These are phyloP conservation scores for Xanthorhoe designata DNA, from an alignment of 2,888 invertebrate species.

Conservation along the genomic window DNA sequence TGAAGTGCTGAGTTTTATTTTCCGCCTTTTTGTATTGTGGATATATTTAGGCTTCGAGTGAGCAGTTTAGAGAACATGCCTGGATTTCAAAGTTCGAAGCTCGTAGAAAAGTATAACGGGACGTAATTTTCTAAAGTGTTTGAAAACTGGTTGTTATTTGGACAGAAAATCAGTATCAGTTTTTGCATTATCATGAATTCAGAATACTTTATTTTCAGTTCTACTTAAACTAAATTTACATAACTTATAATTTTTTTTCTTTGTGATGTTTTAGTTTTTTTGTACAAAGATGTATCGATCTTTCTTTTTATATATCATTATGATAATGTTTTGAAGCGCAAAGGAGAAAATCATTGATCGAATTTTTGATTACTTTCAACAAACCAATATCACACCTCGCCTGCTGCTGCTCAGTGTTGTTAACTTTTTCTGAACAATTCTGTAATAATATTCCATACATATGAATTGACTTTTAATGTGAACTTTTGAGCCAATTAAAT, in stretches of 20 bases:
- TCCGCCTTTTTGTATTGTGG: slow-evolving; percentile 2
- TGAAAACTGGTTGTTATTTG: no score
- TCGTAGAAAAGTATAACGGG: no score
- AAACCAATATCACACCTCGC: background rate
- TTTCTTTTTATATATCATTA: no score
- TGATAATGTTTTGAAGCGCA: background rate
- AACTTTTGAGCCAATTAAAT: background rate
- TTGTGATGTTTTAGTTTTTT: no score
- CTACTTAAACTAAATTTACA: no score
- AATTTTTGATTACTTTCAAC: background rate
- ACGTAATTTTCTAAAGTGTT: no score
- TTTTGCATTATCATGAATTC: no score
- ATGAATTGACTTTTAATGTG: background rate
- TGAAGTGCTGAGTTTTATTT: slow-evolving; percentile 16
- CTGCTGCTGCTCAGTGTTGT: background rate
- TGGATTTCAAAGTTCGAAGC: background rate
- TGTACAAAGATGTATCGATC: no score
- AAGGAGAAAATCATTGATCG: background rate
- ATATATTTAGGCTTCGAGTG: background rate
- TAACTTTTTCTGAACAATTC: background rate
- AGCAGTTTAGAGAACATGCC: background rate
- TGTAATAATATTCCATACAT: background rate
- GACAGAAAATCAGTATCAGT: no score
- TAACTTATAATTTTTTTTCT: no score
- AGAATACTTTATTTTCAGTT: no score